Conservation (phyloP, 2,113 vertebrate species). For the Pleuronectes platessa region DNA sequence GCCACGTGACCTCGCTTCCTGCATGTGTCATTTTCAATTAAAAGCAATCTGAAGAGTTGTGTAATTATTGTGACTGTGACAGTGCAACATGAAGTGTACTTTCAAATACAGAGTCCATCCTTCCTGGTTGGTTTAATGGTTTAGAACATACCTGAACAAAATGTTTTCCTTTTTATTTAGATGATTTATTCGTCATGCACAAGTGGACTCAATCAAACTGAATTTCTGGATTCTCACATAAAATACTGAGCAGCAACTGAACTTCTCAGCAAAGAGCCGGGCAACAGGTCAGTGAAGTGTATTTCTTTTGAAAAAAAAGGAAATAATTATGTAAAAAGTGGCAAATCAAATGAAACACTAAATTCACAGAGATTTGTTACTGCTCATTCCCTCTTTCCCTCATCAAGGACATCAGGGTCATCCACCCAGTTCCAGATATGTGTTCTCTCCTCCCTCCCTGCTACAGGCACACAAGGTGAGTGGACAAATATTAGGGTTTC, state of each 20-base stretch:
- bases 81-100: not conserved
- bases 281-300: too few relatives aligned
- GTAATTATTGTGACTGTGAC: not conserved
- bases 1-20: not conserved
- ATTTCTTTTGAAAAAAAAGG: not conserved
- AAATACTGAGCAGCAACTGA: not conserved
- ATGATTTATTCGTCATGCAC: too few relatives aligned
- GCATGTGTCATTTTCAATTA: not conserved
- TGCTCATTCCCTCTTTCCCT: slow-evolving; percentile 1
- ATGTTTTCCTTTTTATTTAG: too few relatives aligned
- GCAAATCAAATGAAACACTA: not conserved
- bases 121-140: not conserved
- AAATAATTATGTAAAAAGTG: not conserved
- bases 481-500: slow-evolving; percentile 58
- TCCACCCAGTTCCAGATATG: slow-evolving; percentile 22
- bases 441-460: slow-evolving; percentile 18
- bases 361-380: not conserved
- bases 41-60: not conserved
- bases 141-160: too few relatives aligned
- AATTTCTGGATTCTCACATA: not conserved
- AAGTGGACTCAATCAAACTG: too few relatives aligned
- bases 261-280: not conserved
- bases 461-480: slow-evolving; percentile 22
- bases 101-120: not conserved
- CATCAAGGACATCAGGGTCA: slow-evolving; percentile 53